Evolutionary conservation across 1,140 invertebrate species (phyloP).

Genomic region (Episyrphus balteatus): DNA sequence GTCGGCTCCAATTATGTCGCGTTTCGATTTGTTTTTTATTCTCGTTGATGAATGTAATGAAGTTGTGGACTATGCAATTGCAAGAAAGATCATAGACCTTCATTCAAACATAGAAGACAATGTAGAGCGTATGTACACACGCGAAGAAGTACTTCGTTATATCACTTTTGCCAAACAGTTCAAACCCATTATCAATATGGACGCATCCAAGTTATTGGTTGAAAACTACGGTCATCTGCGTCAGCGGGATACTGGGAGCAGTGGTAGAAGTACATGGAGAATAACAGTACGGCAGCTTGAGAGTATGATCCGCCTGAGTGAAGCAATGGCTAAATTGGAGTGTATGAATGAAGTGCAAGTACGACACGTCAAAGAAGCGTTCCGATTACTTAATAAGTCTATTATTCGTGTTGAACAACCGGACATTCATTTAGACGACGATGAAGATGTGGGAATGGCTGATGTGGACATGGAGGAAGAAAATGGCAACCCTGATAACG

Average conservation of each 20-base stretch:
- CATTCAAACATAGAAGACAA: slow-evolving; percentile 72
- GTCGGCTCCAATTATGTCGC: slow-evolving; percentile 96
- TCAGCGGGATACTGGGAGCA: slow-evolving; percentile 64
- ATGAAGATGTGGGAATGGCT: slow-evolving; percentile 45
- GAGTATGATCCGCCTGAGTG: slow-evolving; percentile 91
- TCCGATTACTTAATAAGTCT: slow-evolving; percentile 89
- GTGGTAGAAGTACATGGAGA: slow-evolving; percentile 73
- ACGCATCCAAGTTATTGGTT: slow-evolving; percentile 75
- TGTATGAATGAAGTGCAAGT: slow-evolving; percentile 79
- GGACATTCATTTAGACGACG: slow-evolving; percentile 87
- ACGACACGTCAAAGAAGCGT: slow-evolving; percentile 90
- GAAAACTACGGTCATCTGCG: slow-evolving; percentile 82
- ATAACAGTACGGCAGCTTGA: slow-evolving; percentile 99
- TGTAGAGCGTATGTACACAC: slow-evolving; percentile 68
- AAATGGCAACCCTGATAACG: slow-evolving; percentile 24
- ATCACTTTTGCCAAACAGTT: slow-evolving; percentile 95
- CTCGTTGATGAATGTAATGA: slow-evolving; percentile 93
- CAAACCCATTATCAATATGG: slow-evolving; percentile 80
- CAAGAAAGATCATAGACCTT: slow-evolving; percentile 88
- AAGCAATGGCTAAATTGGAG: slow-evolving; percentile 92
- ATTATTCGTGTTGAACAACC: slow-evolving; percentile 97
- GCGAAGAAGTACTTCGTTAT: slow-evolving; percentile 83
- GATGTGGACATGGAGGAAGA: slow-evolving; percentile 40
- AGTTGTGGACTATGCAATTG: slow-evolving; percentile 91
- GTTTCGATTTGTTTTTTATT: slow-evolving; percentile 98